These are phyloP conservation scores for Mystacides longicornis DNA, from an alignment of 2,888 invertebrate genomes.

Conservation along the genomic window DNA sequence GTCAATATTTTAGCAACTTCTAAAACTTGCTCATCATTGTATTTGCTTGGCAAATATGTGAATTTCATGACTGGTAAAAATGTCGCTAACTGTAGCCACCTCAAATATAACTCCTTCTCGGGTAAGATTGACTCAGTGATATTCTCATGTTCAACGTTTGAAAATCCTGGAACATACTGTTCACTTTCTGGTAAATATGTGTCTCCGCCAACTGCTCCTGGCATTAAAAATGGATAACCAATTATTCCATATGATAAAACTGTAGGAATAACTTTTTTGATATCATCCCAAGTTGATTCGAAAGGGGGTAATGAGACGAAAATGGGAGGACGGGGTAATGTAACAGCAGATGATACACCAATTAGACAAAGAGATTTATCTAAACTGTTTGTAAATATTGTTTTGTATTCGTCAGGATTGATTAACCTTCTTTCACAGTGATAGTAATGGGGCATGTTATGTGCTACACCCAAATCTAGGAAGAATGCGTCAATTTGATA, in stretches of 20 bases:
- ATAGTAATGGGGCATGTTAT: constrained; percentile 81
- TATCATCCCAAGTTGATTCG: constrained; percentile 81
- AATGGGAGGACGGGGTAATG: constrained; percentile 74
- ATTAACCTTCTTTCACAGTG: constrained; percentile 64
- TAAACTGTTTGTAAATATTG: constrained; percentile 59
- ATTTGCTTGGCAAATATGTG: constrained; percentile 82
- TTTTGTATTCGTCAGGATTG: constrained; percentile 80
- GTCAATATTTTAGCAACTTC: constrained; percentile 72
- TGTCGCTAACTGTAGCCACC: constrained; percentile 86
- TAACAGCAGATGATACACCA: constrained; percentile 77
- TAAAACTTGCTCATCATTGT: constrained; percentile 68
- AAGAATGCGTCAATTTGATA: constrained; percentile 82
- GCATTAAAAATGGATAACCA: constrained; percentile 89
- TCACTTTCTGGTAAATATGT: constrained; percentile 56
- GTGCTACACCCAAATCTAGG: constrained; percentile 73
- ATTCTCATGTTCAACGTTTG: constrained; percentile 37
- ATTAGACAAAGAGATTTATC: constrained; percentile 59
- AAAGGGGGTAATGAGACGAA: constrained; percentile 82
- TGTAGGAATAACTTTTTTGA: constrained; percentile 77
- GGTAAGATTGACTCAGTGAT: constrained; percentile 51
- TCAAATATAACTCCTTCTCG: constrained; percentile 74
- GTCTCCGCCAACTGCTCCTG: constrained; percentile 91
- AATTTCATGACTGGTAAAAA: constrained; percentile 91
- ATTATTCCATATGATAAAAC: constrained; percentile 81
- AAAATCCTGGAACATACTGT: constrained; percentile 48